These are phyloP conservation scores for Drosophila prolongata DNA, from an alignment of 2,888 invertebrate species.

Conservation along the genomic window DNA sequence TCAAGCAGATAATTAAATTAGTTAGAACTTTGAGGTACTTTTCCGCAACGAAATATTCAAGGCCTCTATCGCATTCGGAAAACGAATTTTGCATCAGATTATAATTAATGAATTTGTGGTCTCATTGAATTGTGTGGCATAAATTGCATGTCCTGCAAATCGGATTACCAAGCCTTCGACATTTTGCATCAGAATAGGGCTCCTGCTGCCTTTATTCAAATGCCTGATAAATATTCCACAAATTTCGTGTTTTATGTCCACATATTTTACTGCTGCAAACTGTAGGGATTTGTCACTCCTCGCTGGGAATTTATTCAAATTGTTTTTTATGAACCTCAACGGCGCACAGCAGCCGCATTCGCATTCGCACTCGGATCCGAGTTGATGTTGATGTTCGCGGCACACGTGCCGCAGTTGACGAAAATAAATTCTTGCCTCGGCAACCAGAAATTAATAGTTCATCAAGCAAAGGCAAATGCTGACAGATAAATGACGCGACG, in stretches of 20 bases:
- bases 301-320: slow-evolving; percentile 39
- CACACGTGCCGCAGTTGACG: slow-evolving; percentile 71
- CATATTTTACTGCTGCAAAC: slow-evolving; percentile 19
- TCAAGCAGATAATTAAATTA: slow-evolving; percentile 1
- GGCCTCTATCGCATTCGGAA: slow-evolving; percentile 2
- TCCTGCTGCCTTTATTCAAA: slow-evolving; percentile 8
- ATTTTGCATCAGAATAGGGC: slow-evolving; percentile 7
- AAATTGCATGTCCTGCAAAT: slow-evolving; percentile 28
- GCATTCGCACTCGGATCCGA: slow-evolving; percentile 14
- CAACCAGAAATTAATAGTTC: slow-evolving; percentile 71
- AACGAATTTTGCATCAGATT: slow-evolving; percentile 15
- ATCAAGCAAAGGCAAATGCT: slow-evolving; percentile 61
- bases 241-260: slow-evolving; percentile 28
- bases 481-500: slow-evolving; percentile 65
- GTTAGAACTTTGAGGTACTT: background rate
- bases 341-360: background rate
- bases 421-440: slow-evolving; percentile 50
- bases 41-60: background rate
- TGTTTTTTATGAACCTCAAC: slow-evolving; percentile 41
- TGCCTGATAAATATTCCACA: slow-evolving; percentile 39
- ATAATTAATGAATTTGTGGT: slow-evolving; percentile 34
- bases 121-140: slow-evolving; percentile 20
- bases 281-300: slow-evolving; percentile 24
- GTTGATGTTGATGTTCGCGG: slow-evolving; percentile 47
- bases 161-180: slow-evolving; percentile 26